phyloP scores from a whole-genome alignment of 2,888 invertebrate species.

The Pyrocoelia pectoralis region DNA sequence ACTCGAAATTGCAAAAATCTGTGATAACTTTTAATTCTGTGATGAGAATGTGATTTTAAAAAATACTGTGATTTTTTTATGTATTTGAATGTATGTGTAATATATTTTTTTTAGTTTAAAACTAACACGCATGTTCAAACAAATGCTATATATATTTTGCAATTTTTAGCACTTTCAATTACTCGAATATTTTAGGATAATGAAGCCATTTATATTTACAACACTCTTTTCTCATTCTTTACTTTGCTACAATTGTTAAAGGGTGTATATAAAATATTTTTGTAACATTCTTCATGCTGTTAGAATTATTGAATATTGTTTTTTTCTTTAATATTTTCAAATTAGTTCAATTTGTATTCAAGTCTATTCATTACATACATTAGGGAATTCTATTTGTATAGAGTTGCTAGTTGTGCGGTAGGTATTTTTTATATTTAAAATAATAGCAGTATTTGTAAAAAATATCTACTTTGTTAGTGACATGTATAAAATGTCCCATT shows the following conservation, averaged over 20 bases:
- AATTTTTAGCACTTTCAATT: background rate
- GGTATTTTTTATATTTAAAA: conserved; percentile 35
- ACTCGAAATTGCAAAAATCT: background rate
- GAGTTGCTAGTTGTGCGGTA: conserved; percentile 35
- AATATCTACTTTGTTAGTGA: conserved; percentile 22
- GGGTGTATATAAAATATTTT: background rate
- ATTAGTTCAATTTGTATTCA: conserved; percentile 7
- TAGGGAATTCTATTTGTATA: conserved; percentile 18
- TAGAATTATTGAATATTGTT: background rate
- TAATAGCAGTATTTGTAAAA: conserved; percentile 16
- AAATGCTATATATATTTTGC: background rate
- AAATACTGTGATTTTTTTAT: conserved; percentile 6
- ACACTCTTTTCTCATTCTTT: background rate
- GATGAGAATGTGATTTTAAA: conserved; percentile 5
- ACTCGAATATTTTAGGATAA: conserved; percentile 1
- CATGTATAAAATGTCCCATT: conserved; percentile 22
- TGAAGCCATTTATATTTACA: background rate
- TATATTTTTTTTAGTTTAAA: background rate
- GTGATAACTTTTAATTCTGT: background rate
- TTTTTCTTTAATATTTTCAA: background rate
- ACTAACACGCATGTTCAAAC: conserved; percentile 2
- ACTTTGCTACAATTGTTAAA: background rate
- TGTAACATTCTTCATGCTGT: background rate
- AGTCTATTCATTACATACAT: conserved; percentile 10
- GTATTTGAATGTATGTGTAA: conserved; percentile 3